Conservation (phyloP, 2,113 vertebrate genomes). For the Nansenia antarctica region DNA sequence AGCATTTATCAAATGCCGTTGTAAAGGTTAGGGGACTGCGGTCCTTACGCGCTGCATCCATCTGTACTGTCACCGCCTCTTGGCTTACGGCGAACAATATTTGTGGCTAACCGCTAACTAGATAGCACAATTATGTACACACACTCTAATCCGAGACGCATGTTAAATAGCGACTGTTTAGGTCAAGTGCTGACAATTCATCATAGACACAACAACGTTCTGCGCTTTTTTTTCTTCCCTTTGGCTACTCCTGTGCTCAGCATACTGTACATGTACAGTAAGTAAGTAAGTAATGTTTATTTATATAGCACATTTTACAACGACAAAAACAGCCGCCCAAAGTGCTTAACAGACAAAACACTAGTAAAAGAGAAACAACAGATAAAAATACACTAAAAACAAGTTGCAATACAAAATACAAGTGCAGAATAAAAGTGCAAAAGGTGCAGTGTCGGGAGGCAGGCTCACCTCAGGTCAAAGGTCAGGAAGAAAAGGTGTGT, state of each 20-base stretch:
- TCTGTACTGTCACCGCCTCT: not conserved
- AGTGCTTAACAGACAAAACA: too few relatives aligned
- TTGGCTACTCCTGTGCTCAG: not conserved
- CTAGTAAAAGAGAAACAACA: too few relatives aligned
- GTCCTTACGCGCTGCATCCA: not conserved
- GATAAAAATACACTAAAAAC: too few relatives aligned
- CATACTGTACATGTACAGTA: too few relatives aligned
- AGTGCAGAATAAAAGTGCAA: too few relatives aligned
- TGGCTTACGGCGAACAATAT: not conserved
- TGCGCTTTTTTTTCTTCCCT: not conserved
- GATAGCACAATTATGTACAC: not conserved
- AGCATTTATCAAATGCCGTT: conserved; percentile 28
- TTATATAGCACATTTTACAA: too few relatives aligned
- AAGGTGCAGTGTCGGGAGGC: too few relatives aligned
- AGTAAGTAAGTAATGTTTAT: too few relatives aligned
- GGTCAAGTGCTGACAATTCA: conserved; percentile 26
- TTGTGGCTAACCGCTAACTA: not conserved
- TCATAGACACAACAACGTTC: conserved; percentile 1
- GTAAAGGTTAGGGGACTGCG: conserved; percentile 22
- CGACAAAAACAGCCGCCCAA: too few relatives aligned
- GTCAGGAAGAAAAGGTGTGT: too few relatives aligned
- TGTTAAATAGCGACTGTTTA: conserved; percentile 1
- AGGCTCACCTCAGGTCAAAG: too few relatives aligned
- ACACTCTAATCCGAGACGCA: not conserved
- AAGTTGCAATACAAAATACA: too few relatives aligned